These are phyloP conservation scores for Helogale parvula DNA, from an alignment of 2,113 vertebrate genomes.

Conservation along the genomic window DNA sequence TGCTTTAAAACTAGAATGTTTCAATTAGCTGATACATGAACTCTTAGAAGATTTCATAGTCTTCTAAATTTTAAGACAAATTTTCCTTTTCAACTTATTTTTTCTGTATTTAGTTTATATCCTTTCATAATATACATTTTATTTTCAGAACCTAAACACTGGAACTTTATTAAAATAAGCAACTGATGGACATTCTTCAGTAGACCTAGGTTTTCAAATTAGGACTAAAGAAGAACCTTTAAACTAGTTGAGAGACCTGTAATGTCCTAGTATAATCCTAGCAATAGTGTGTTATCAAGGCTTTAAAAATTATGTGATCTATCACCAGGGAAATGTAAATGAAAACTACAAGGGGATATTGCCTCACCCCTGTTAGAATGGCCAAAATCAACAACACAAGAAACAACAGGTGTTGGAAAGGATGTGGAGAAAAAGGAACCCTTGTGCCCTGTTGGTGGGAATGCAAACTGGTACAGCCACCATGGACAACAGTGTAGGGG, in stretches of 20 bases:
- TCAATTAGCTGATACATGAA: not conserved
- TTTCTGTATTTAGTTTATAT: constrained; percentile 1
- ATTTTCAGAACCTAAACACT: not conserved
- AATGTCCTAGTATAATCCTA: not conserved
- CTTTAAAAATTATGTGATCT: not conserved
- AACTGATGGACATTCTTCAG: not conserved
- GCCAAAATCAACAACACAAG: not conserved
- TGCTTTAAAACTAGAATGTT: not conserved
- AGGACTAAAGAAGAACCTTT: not conserved
- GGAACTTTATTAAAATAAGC: not conserved
- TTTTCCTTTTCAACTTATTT: not conserved
- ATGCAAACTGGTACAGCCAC: not conserved
- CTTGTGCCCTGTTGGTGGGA: not conserved
- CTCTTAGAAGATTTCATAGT: not conserved
- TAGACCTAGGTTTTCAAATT: not conserved
- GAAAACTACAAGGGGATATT: not conserved
- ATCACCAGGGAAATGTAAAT: not conserved
- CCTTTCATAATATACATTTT: not conserved
- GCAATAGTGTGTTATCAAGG: not conserved
- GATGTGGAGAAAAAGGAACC: not conserved
- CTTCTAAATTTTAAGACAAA: not conserved
- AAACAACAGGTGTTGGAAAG: not conserved
- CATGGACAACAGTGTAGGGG: not conserved
- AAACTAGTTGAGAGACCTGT: not conserved
- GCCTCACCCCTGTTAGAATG: not conserved